Percentiles rank a stretch among this genome's conserved stretches.
Evolutionary conservation across 2,888 invertebrate species (phyloP).

Genomic region (Teleiodes luculella): DNA sequence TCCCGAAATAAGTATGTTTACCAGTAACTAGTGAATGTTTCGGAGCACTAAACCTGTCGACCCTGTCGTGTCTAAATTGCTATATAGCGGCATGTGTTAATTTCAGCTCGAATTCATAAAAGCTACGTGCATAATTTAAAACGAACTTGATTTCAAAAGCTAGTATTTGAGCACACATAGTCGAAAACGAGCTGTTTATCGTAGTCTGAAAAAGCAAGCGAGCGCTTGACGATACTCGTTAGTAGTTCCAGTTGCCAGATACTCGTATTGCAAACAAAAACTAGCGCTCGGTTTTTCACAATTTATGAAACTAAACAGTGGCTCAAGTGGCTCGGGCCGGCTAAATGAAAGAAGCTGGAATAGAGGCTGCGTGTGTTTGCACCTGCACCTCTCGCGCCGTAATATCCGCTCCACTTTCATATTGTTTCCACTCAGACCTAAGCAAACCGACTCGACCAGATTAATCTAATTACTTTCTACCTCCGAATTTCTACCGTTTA

Average conservation of each 20-base stretch:
- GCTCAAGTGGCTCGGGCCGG: constrained; percentile 16
- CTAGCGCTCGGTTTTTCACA: constrained; percentile 5
- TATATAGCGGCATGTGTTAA: not conserved
- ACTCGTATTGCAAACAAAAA: constrained; percentile 9
- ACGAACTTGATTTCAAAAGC: not conserved
- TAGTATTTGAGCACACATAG: too few species aligned
- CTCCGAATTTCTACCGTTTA: constrained; percentile 11
- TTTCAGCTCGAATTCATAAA: not conserved
- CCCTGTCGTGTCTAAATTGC: too few species aligned
- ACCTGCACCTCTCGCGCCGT: constrained; percentile 53
- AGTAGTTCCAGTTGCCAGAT: not conserved
- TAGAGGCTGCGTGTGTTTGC: constrained; percentile 60
- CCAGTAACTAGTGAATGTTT: too few species aligned
- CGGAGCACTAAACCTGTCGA: too few species aligned
- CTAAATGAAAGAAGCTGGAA: constrained; percentile 59
- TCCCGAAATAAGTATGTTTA: too few species aligned
- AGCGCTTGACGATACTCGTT: constrained; percentile 3
- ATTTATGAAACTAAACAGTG: constrained; percentile 18
- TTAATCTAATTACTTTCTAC: constrained; percentile 54
- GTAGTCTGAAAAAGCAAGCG: not conserved
- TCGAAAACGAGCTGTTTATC: not conserved
- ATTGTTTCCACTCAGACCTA: constrained; percentile 64
- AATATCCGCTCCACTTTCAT: constrained; percentile 73
- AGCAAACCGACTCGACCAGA: constrained; percentile 61
- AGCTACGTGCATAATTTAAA: not conserved